A percentile compares a stretch with the other conserved stretches of the same genome.
Evolutionary conservation across 1,140 invertebrate genomes (phyloP).

Genomic region (Drosophila yakuba): DNA sequence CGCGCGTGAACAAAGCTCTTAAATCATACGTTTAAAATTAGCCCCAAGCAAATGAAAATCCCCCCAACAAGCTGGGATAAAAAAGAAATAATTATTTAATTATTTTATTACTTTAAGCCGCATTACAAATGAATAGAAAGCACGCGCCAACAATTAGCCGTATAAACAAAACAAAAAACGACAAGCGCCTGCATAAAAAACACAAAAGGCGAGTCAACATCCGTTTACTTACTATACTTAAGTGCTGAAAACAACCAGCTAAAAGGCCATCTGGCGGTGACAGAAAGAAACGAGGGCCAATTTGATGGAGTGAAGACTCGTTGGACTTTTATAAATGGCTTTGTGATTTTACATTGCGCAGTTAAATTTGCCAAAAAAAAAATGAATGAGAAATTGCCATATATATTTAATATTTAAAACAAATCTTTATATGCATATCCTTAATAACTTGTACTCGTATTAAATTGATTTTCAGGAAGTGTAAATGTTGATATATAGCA

Average conservation of each 20-base stretch:
- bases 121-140: constrained; percentile 68
- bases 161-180: constrained; percentile 46
- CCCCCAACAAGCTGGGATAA: constrained; percentile 1
- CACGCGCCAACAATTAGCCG: constrained; percentile 71
- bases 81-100: constrained; percentile 77
- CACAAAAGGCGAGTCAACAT: constrained; percentile 38
- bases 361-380: neutral
- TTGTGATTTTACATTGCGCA: neutral
- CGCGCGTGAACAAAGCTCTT: constrained; percentile 38
- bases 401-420: neutral
- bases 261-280: constrained; percentile 33
- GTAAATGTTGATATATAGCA: neutral
- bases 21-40: constrained; percentile 68
- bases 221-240: constrained; percentile 23
- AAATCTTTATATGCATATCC: too few species aligned
- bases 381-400: neutral
- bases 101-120: constrained; percentile 78
- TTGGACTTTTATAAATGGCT: neutral
- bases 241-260: constrained; percentile 25
- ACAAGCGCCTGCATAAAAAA: constrained; percentile 24
- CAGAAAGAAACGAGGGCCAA: constrained; percentile 2
- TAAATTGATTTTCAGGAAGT: too few species aligned
- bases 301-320: constrained; percentile 3
- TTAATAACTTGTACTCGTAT: too few species aligned
- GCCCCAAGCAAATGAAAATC: neutral